Percentiles rank a stretch among this genome's conserved stretches.
Evolutionary conservation across 2,113 vertebrate genomes (phyloP).

Genomic region (Kryptolebias marmoratus): DNA sequence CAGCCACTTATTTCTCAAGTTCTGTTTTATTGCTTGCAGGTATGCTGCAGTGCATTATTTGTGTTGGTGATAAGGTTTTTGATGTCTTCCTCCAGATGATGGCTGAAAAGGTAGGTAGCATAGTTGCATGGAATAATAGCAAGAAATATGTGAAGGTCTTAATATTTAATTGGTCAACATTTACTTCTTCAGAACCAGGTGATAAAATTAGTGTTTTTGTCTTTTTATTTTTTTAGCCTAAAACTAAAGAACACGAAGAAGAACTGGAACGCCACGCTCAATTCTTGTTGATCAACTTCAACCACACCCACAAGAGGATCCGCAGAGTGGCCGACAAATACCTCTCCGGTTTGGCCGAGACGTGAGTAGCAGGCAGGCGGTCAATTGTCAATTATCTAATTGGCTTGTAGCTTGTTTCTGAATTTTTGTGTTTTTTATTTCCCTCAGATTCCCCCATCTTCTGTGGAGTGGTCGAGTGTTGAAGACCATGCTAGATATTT

Average conservation of each 20-base stretch:
- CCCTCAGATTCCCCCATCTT: slow-evolving; percentile 91
- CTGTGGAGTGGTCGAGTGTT: slow-evolving; percentile 96
- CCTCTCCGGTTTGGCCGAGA: slow-evolving; percentile 94
- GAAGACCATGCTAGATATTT: slow-evolving; percentile 97
- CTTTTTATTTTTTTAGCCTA: slow-evolving; percentile 80
- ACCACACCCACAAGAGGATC: slow-evolving; percentile 97
- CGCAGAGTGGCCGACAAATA: slow-evolving; percentile 97
- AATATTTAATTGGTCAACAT: not conserved
- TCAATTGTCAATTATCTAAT: not conserved
- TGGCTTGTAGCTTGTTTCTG: not conserved
- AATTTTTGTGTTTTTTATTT: not conserved
- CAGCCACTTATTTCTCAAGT: not conserved
- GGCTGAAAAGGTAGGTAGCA: slow-evolving; percentile 89
- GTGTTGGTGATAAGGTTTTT: slow-evolving; percentile 95
- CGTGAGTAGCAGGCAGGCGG: slow-evolving; percentile 78
- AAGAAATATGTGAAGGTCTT: not conserved
- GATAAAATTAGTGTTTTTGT: not conserved
- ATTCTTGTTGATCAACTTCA: slow-evolving; percentile 94
- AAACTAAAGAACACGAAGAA: slow-evolving; percentile 95
- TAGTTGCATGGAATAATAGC: not conserved
- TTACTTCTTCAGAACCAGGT: not conserved
- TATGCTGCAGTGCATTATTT: slow-evolving; percentile 98
- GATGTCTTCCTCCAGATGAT: slow-evolving; percentile 97
- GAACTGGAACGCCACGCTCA: slow-evolving; percentile 95
- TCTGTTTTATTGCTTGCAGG: slow-evolving; percentile 71